phyloP scores from a whole-genome alignment of 2,888 invertebrate genomes.

The Ctenicera cuprea region DNA sequence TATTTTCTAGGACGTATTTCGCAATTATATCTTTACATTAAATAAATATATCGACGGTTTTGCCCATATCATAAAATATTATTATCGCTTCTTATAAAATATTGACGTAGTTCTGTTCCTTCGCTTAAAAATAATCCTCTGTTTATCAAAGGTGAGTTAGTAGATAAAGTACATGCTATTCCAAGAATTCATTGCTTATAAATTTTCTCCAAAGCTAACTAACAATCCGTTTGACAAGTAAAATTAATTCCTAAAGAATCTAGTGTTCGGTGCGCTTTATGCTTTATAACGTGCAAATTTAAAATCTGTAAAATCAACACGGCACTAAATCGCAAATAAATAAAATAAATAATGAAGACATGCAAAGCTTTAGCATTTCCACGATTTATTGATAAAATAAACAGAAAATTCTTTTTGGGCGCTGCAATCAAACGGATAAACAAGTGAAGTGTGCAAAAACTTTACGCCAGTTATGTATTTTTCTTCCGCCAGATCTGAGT shows the following conservation, averaged over 20 bases:
- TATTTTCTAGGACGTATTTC: too few relatives aligned
- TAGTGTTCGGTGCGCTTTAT: neutral
- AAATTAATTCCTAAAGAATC: neutral
- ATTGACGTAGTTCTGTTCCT: neutral
- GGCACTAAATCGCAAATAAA: conserved; percentile 54
- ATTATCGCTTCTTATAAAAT: too few relatives aligned
- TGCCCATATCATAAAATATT: too few relatives aligned
- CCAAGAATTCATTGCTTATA: neutral
- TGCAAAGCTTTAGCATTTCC: conserved; percentile 55
- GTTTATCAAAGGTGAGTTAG: neutral
- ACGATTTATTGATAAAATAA: conserved; percentile 59
- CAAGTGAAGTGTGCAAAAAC: conserved; percentile 48
- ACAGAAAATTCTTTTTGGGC: conserved; percentile 51
- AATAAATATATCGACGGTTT: too few relatives aligned
- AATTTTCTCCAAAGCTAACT: neutral
- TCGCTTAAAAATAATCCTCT: neutral
- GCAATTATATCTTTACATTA: too few relatives aligned
- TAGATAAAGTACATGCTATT: neutral
- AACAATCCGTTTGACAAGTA: neutral
- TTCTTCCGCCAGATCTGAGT: conserved; percentile 29
- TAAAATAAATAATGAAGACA: conserved; percentile 54
- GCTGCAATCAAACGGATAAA: conserved; percentile 55
- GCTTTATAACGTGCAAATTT: conserved; percentile 32
- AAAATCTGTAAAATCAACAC: conserved; percentile 55
- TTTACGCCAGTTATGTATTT: conserved; percentile 42